These are phyloP conservation scores for Sorex fumeus DNA, from an alignment of 2,113 vertebrate genomes.

Conservation along the genomic window DNA sequence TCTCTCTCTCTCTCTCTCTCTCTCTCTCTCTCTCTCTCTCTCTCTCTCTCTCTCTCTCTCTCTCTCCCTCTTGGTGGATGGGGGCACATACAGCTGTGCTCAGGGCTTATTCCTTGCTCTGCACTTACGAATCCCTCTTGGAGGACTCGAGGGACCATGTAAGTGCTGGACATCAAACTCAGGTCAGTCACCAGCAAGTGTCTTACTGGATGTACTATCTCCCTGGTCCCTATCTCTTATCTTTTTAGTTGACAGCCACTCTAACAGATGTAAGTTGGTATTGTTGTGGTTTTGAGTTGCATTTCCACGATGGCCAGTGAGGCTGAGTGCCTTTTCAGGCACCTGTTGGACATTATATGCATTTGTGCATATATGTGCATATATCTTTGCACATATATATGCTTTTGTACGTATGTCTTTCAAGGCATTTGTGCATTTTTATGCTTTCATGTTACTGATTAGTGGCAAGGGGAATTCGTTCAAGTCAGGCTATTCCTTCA, in stretches of 20 bases:
- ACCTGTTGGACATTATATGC: background rate
- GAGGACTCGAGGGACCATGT: no score
- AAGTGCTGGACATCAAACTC: no score
- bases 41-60: background rate
- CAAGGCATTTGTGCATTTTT: background rate
- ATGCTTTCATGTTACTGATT: slow-evolving; percentile 10
- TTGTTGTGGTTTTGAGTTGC: background rate
- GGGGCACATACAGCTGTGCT: no score
- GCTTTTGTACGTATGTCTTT: background rate
- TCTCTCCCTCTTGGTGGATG: no score
- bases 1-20: background rate
- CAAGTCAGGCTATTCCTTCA: background rate
- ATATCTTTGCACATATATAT: no score
- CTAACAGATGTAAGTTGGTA: background rate
- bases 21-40: no score
- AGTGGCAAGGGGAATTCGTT: background rate
- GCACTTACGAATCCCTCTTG: no score
- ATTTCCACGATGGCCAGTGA: background rate
- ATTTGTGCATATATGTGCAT: no score
- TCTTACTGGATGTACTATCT: no score
- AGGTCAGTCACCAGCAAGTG: no score
- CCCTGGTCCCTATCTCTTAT: background rate
- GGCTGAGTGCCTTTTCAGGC: background rate
- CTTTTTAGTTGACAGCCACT: background rate
- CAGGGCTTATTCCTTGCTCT: no score